Evolutionary conservation across 2,113 vertebrate genomes (phyloP), one percentile per base, ranked within the genome.

Genomic region (Cromileptes altivelis): DNA sequence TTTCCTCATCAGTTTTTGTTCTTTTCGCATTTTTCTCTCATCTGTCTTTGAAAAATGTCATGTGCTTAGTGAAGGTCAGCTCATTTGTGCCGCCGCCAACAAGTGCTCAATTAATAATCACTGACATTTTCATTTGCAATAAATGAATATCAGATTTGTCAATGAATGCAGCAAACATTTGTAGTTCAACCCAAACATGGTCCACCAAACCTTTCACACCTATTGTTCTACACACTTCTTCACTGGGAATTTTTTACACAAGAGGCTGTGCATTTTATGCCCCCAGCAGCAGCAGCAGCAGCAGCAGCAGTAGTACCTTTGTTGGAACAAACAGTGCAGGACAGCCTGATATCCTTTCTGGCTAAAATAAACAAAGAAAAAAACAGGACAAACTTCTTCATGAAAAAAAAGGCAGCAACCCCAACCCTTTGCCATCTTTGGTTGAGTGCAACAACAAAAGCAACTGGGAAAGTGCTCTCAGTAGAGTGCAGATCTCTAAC

Each of bases 21-120:
- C 45, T 21, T 23, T 47, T 0, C 55, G 25, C 33, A 0, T 61
- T 19, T 25, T 25, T 19, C 50, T 72, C 23, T 78, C 61, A 50
- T 69, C 73, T 40, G 68, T 56, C 63, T 64, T 45, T 69, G 49
- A 40, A 61, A 75, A 70, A 77, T 74, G 69, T 40, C 73, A 37
- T 1, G 47, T 23, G 42, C 71, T 81, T 69, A 7, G 60, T 56
- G 30, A 63, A 88, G 77, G 70, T 81, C 70, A 75, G n/a, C 60
- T 82, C 50, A 27, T 67, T 71, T 71, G 60, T 64, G 55, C 75
- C 56, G 37, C 70, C 19, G 25, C 45, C 64, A 70, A 61, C 19
- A 62, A 69, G 27, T 73, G 52, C 69, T 89, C 57, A 50, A 75
- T 75, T 83, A 70, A 85, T 83, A 53, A 83, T 78, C 70, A 7